Conservation (phyloP, 1,140 invertebrate genomes). For the Aphelenchoides fujianensis region DNA sequence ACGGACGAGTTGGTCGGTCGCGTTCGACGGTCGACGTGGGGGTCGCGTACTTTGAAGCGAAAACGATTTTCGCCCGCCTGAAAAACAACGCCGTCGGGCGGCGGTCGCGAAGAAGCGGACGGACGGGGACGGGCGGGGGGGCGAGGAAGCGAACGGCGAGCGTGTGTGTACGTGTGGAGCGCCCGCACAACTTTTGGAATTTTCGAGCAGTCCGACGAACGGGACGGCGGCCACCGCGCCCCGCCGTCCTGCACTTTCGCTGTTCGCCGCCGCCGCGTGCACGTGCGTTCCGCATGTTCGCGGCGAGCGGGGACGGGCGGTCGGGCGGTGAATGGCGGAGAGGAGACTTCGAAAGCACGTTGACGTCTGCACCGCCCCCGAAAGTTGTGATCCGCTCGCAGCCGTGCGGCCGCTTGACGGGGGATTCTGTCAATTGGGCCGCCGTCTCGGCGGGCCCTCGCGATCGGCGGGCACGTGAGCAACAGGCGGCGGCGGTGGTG, state of each 20-base stretch:
- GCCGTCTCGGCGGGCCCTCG: neutral
- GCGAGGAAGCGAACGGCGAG: too few species aligned
- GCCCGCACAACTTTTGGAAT: neutral
- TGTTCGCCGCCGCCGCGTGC: neutral
- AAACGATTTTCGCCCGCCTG: conserved; percentile 5
- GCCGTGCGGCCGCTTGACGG: too few species aligned
- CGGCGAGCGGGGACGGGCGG: neutral
- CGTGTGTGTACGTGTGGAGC: too few species aligned
- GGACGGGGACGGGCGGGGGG: too few species aligned
- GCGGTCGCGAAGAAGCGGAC: too few species aligned
- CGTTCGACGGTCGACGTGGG: neutral
- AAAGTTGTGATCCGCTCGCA: neutral
- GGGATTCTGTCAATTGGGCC: neutral
- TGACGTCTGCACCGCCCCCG: neutral
- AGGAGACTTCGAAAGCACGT: neutral
- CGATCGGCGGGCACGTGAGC: neutral
- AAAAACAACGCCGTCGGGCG: neutral
- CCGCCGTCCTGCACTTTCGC: conserved; percentile 8
- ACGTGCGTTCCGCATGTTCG: conserved; percentile 17
- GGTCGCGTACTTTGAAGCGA: neutral
- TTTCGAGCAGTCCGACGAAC: neutral
- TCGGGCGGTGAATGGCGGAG: too few species aligned
- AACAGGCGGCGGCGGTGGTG: neutral
- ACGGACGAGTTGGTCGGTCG: neutral
- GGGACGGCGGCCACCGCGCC: neutral